phyloP scores from a whole-genome alignment of 2,797 vertebrate genomes.

The Balearica regulorum region DNA sequence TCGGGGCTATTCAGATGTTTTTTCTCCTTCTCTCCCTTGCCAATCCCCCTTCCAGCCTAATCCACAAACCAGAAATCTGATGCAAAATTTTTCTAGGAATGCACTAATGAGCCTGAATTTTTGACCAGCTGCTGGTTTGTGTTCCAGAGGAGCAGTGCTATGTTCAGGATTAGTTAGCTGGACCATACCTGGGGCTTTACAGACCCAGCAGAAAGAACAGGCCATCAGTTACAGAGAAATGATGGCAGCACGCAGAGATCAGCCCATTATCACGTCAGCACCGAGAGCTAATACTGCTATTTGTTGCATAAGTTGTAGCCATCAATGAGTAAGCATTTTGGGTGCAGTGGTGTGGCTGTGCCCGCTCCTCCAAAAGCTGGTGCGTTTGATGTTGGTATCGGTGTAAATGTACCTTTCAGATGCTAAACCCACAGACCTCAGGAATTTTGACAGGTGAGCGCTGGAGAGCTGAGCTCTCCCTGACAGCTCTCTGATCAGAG shows the following conservation, averaged over 20 bases:
- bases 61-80: neutral
- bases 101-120: neutral
- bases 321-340: neutral
- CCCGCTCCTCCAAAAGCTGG: neutral
- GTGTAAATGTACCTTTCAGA: neutral
- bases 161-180: neutral
- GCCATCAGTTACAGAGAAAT: neutral
- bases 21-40: neutral
- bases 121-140: neutral
- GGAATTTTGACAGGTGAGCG: neutral
- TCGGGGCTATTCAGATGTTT: neutral
- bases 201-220: neutral
- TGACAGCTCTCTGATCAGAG: neutral
- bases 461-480: neutral
- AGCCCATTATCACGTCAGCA: accelerated
- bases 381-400: accelerated
- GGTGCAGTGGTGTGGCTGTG: neutral
- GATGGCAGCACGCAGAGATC: neutral
- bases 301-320: neutral
- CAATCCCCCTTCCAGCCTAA: neutral
- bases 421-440: neutral
- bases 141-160: neutral
- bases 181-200: neutral
- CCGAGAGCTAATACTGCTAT: neutral
- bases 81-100: neutral